Conservation (phyloP, 2,797 vertebrate species). For the Gallinago nigripennis region DNA sequence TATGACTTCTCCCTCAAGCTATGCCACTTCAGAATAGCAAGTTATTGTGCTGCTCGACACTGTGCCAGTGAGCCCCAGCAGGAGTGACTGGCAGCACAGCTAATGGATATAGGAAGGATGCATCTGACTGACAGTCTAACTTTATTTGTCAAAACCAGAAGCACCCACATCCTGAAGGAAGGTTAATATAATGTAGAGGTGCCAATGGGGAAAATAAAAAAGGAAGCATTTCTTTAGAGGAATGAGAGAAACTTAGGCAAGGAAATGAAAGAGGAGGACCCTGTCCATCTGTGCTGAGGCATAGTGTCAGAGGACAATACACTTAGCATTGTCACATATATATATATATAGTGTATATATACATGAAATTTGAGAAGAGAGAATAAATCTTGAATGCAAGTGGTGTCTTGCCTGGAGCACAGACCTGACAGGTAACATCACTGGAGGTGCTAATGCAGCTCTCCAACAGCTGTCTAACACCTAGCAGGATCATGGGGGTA, state of each 20-base stretch:
- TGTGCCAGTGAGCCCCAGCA: rapidly evolving
- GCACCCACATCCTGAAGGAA: background rate
- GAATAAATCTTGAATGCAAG: background rate
- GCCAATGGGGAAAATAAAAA: background rate
- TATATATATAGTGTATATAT: background rate
- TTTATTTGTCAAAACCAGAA: slow-evolving; percentile 25
- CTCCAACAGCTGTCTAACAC: background rate
- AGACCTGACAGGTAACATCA: background rate
- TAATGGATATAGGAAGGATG: slow-evolving; percentile 27
- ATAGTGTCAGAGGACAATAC: background rate
- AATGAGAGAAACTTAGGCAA: background rate
- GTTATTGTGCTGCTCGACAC: background rate
- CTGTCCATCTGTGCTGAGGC: background rate
- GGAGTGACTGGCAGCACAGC: slow-evolving; percentile 13
- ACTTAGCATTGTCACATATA: background rate
- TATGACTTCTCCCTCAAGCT: slow-evolving; percentile 23
- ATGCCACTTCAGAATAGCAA: background rate
- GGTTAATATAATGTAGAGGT: background rate
- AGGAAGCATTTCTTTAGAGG: background rate
- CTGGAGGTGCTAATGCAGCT: background rate
- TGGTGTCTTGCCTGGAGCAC: background rate
- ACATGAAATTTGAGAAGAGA: background rate
- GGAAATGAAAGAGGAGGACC: background rate
- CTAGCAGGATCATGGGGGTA: background rate
- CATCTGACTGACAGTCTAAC: background rate